Base-by-base conservation (phyloP, 2,888 invertebrate species). In the Harpalus rubripes region DNA sequence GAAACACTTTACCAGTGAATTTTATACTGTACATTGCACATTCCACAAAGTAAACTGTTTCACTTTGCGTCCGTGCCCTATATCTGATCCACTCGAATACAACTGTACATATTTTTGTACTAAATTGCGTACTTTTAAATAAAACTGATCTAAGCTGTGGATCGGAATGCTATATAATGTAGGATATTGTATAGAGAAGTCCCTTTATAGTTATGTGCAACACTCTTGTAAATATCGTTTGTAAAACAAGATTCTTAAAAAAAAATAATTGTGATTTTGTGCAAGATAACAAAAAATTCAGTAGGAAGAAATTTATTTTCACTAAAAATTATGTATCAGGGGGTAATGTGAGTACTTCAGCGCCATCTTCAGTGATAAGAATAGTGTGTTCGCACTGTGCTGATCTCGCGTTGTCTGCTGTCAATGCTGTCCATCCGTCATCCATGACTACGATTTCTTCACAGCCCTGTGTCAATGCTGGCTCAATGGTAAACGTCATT, bases 401-500 rank as follows among this genome's bases (percentile, higher is more conserved):
- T 2, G 96, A 94, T 87, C 98, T 92, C 0, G 96, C 94, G 86
- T 94, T 92, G 89, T 99, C 98, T 22, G 93, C 91, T 0, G 97
- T 98, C 0, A 97, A 93, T 0, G 96, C 96, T 0, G 99, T 98
- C 99, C 99, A 99, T 0, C 96, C 95, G 90, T 99, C 99, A 80
- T 96, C 95, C 15, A 96, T 92, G 85, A 97, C 92, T 26, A 94
- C 92, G 1, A 96, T 92, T 83, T 95, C 92, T 61, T 93, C 92
- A 0, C 91, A 91, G 0, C 98, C 98, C 87, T 97, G 95, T 0
- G 95, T 94, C 15, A 99, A 89, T 7, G 96, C 95, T 8, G 99
- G 99, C 89, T 99, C 98, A 88, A 99, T 96, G 0, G 98, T 99
- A 89, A 99, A 98, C 0, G 96, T 96, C 96, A 98, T 98, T n/a